Evolutionary conservation across 2,888 invertebrate species (phyloP), one percentile per base, ranked within the genome.

Genomic region (Drosophila maculinotata): DNA sequence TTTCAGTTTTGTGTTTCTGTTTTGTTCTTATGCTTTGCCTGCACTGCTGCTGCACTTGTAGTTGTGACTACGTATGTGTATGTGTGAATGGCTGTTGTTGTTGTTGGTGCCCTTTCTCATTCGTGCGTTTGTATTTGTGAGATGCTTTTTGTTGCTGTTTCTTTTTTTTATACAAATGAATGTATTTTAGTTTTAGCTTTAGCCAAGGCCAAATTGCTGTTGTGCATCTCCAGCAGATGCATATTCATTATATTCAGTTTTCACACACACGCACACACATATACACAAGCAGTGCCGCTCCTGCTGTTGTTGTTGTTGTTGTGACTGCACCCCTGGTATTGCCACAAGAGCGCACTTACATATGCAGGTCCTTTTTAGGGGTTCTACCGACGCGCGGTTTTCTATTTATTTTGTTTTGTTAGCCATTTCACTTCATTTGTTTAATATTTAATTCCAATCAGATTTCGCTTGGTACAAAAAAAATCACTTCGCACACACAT

Each of bases 191-290:
- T 60, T 59, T 44, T 52, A 28, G 41, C 56, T 30, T 69, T 57
- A 60, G 71, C 68, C 86, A 87, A 87, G 82, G 83, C 71, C 63
- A 82, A 59, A 53, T 66, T 59, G 60, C 62, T 77, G 65, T 59
- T 65, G 64, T 67, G 52, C 63, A 66, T 68, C 63, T 69, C 47
- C 56, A 78, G 79, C 85, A 87, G 85, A 78, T 82, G 85, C 87
- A 68, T n/a, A n/a, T 78, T 78, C 60, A 81, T 64, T 87, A 69
- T 69, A 36, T 69, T 47, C 49, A 84, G 30, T 79, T 79, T 83
- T 67, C 42, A 69, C 47, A 51, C 49, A 62, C 57, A 63, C 58
- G 58, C 53, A 60, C 52, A 58, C 42, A 62, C 42, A 36, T 41
- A 53, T 33, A 31, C 53, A 54, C 44, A 73, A 58, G 52, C 67